Conservation (phyloP, 2,888 invertebrate species). For the Cryptocephalus moraei region DNA sequence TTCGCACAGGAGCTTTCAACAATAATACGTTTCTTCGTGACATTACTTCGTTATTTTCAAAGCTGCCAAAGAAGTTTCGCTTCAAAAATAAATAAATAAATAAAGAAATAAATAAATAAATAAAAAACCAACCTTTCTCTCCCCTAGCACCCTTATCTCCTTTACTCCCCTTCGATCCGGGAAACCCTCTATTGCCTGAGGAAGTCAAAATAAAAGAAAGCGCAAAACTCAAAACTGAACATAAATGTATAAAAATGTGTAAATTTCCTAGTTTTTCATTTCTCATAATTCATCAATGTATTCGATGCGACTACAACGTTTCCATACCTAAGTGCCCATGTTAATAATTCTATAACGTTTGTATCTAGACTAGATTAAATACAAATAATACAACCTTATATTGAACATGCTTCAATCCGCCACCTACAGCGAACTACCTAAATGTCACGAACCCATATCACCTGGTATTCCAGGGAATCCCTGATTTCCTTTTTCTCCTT, state of each 20-base stretch:
- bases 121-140: constrained; percentile 3
- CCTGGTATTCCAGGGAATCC: constrained; percentile 58
- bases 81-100: neutral
- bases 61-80: too few relatives aligned
- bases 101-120: neutral
- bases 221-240: constrained; percentile 3
- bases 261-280: too few relatives aligned
- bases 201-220: constrained; percentile 3
- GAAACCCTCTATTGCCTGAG: constrained; percentile 9
- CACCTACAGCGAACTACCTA: neutral
- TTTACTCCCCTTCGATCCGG: constrained; percentile 10
- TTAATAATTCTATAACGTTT: too few relatives aligned
- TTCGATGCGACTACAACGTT: too few relatives aligned
- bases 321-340: too few relatives aligned
- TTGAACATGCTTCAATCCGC: too few relatives aligned
- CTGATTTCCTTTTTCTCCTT: constrained; percentile 57
- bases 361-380: too few relatives aligned
- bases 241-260: neutral
- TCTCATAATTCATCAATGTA: too few relatives aligned
- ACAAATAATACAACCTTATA: too few relatives aligned
- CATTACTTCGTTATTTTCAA: too few relatives aligned
- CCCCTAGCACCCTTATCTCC: constrained; percentile 11
- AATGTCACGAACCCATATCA: constrained; percentile 27
- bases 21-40: too few relatives aligned
- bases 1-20: too few relatives aligned